Base-by-base conservation (phyloP, 2,113 vertebrate species). In the Tragulus kanchil region DNA sequence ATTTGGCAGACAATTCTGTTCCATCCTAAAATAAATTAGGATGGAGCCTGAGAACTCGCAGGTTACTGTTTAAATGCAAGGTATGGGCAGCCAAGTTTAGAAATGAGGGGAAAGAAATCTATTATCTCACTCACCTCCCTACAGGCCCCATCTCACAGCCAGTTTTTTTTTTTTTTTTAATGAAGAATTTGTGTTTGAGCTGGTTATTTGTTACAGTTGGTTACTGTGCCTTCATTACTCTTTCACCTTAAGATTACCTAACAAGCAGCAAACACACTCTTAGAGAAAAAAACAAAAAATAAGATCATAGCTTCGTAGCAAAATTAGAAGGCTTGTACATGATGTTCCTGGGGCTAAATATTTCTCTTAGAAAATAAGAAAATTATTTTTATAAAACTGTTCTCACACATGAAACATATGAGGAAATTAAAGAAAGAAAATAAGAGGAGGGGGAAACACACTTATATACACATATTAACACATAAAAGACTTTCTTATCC, bases 301-400 rank as follows among this genome's bases (percentile, higher is more conserved):
- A 90, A 67, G 67, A 54, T 61, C 17, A 71, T 26, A 31, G 23
- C 36, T 79, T 85, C 75, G 69, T 17, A 94, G 94, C 59, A 96
- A 90, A 95, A 87, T 62, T 77, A 56, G n/a, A 95, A 87, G 61
- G 5, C 19, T 73, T 94, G 36, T 67, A 45, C 2, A 79, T 36
- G 79, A 36, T 25, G 73, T 61, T 42, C 52, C 52, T 75, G 36
- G 89, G 56, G 69, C 28, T 73, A 84, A 84, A 59, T 65, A 65
- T 89, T 8, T 42, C 14, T 36, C 50, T n/a, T 75, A 89, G 78
- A 83, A 90, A 93, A 54, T 48, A 90, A 71, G n/a, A 65, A 90
- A 84, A 84, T 3, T 17, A 59, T 78, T 90, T 75, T 82, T 67
- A 15, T 45, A 67, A 93, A 82, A 83, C 45, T 56, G 31, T 23